Base-by-base conservation (phyloP, 2,797 vertebrate genomes). In the Ciconia nigra region DNA sequence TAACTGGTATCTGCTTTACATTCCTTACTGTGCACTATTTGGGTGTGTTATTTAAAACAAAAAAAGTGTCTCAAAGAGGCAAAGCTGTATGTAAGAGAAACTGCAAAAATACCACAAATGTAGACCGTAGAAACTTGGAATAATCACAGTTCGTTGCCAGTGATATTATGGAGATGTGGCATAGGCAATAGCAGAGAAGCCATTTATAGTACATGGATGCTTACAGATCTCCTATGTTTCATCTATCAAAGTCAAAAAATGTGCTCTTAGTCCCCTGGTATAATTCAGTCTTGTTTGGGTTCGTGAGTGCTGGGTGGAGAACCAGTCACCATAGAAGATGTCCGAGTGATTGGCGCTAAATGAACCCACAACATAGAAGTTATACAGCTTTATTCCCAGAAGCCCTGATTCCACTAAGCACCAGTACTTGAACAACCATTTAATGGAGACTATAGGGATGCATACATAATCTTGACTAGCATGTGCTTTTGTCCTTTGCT, bases 1-100 rank as follows among this genome's bases (percentile, higher is more conserved):
- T 87, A 80, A 81, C 65, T 87, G 47, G 28, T 49, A 70, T 89
- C 91, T 87, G 84, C 80, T 97, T 94, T 59, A 76, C 51, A 71
- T 87, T 42, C 83, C 71, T 62, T 62, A 89, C 58, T 91, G 88
- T 82, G 81, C 69, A 55, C 73, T 54, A 5, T 5, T 57, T 69
- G 26, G 54, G 83, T 96, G 78, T 94, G 81, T 84, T 84, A 52
- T 49, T 90, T 94, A 82, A 57, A 58, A 66, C 29, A 33, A 52
- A 22, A 33, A 18, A 24, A 59, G 24, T 21, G 5, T 17, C 73
- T 87, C 22, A 51, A 67, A 16, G 54, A 51, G 47, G 79, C 49
- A 84, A 78, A 69, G 77, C 25, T 81, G 33, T n/a, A 33, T 52
- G 31, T 69, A 77, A 88, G 35, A 74, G 51, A 35, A 95, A 77